Evolutionary conservation across 2,888 invertebrate species (phyloP).

Genomic region (Myopa testacea): DNA sequence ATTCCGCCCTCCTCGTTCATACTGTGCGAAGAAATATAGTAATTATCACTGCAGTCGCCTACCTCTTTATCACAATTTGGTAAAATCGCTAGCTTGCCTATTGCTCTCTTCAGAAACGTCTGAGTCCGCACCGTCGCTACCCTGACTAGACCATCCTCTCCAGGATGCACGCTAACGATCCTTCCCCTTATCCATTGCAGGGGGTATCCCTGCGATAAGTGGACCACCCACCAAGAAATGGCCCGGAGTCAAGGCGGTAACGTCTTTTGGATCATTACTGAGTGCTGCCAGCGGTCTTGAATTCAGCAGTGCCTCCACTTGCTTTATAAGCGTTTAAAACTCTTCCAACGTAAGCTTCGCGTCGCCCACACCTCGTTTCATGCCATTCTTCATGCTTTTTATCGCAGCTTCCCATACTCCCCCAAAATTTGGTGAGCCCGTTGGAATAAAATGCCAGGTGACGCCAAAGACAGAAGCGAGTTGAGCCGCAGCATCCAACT

Average conservation of each 20-base stretch:
- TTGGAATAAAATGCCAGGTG: slow-evolving; percentile 14
- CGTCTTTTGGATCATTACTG: slow-evolving; percentile 30
- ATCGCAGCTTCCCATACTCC: slow-evolving; percentile 1
- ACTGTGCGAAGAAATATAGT: too few species aligned
- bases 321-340: slow-evolving; percentile 35
- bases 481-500: neutral
- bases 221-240: slow-evolving; percentile 37
- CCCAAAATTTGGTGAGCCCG: slow-evolving; percentile 12
- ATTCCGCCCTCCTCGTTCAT: too few species aligned
- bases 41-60: too few species aligned
- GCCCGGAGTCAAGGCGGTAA: slow-evolving; percentile 40
- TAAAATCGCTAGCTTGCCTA: too few species aligned
- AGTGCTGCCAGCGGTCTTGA: slow-evolving; percentile 28
- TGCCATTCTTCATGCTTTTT: slow-evolving; percentile 21
- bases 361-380: slow-evolving; percentile 18
- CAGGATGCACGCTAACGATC: neutral
- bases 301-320: slow-evolving; percentile 25
- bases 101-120: too few species aligned
- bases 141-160: neutral
- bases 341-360: slow-evolving; percentile 28
- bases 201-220: slow-evolving; percentile 18
- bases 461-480: neutral
- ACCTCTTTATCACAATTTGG: too few species aligned
- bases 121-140: neutral
- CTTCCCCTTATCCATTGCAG: too few species aligned